Conservation (phyloP, 2,797 vertebrate genomes). For the Alouatta caraya region DNA sequence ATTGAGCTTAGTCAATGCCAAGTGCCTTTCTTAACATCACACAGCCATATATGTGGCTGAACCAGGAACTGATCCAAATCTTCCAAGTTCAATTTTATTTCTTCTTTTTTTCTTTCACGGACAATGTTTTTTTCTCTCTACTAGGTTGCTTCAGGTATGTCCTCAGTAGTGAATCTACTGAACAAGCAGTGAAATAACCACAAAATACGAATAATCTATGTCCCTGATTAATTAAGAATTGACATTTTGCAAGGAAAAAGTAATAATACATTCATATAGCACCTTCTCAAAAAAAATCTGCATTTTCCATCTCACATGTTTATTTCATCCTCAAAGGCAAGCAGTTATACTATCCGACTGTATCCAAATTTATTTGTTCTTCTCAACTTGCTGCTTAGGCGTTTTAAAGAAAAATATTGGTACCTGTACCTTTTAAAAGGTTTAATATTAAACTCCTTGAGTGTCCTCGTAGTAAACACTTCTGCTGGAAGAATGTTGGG, state of each 20-base stretch:
- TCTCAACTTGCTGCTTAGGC: not conserved
- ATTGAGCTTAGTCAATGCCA: not conserved
- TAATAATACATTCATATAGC: not conserved
- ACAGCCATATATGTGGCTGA: not conserved
- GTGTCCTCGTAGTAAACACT: not conserved
- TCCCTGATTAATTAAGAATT: not conserved
- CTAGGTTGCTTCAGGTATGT: not conserved
- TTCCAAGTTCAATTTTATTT: slow-evolving; percentile 4
- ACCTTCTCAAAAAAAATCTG: not conserved
- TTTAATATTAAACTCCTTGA: not conserved
- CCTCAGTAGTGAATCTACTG: not conserved
- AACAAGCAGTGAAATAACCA: not conserved
- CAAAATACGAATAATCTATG: not conserved
- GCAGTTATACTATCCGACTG: not conserved
- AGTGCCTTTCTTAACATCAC: not conserved
- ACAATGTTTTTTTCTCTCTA: not conserved
- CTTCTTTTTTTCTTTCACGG: not conserved
- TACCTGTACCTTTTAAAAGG: not conserved
- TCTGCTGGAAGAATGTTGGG: not conserved
- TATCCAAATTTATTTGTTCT: not conserved
- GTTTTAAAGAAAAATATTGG: slow-evolving; percentile 24
- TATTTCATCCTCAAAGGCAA: not conserved
- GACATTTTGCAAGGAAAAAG: not conserved
- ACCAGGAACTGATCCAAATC: not conserved
- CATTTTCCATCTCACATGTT: not conserved